phyloP scores from a whole-genome alignment of 2,797 vertebrate genomes.

The Vultur gryphus region DNA sequence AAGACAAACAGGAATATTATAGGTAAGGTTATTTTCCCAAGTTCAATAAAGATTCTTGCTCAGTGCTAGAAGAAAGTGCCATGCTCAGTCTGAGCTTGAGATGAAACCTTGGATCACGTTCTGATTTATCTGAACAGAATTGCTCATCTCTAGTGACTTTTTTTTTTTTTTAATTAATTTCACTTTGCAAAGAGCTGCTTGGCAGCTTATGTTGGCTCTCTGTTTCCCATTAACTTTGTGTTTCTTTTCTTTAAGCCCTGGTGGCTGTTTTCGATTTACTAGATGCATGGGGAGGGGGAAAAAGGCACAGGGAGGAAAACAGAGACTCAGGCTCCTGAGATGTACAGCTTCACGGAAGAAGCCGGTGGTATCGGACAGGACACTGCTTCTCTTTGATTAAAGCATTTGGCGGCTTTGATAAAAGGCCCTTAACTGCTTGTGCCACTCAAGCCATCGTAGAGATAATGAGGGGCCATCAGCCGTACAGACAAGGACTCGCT shows the following conservation, averaged over 20 bases:
- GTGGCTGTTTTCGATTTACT: constrained; percentile 38
- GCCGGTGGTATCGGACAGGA: background rate
- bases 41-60: background rate
- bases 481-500: background rate
- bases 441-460: constrained; percentile 30
- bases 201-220: constrained; percentile 33
- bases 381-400: constrained; percentile 35
- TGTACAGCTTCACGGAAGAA: background rate
- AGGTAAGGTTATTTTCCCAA: background rate
- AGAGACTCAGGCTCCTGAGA: background rate
- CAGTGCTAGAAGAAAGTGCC: background rate
- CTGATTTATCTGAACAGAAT: background rate
- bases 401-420: constrained; percentile 68
- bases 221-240: constrained; percentile 59
- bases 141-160: background rate
- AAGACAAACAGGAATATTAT: background rate
- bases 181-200: constrained; percentile 34
- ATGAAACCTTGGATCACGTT: background rate
- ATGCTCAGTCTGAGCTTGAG: background rate
- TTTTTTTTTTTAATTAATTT: constrained; percentile 37
- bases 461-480: constrained; percentile 68
- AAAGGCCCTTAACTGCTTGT: constrained; percentile 65
- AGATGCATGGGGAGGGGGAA: background rate
- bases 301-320: background rate
- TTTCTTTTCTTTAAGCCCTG: background rate